Base-by-base conservation (phyloP, 2,797 vertebrate species). In the Sparidentex hasta region DNA sequence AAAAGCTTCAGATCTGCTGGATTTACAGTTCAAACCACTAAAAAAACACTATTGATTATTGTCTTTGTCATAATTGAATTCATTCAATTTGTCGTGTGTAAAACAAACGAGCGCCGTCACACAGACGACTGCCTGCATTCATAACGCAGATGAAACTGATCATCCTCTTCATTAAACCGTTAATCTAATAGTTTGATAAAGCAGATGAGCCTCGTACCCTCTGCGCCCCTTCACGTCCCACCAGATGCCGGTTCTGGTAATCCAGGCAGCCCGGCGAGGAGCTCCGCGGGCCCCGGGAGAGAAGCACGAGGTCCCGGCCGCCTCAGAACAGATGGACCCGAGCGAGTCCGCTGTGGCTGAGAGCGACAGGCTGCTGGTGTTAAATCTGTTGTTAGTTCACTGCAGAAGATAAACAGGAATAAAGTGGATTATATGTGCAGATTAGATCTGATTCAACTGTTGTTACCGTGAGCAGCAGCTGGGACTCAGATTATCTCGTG, bases 241-340 rank as follows among this genome's bases (percentile, higher is more conserved):
- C 87, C 85, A 92, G 85, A 89, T 82, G 84, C 72, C 56, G 52
- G 63, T n/a, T 64, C 61, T 48, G 25, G 25, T 82, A 88, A 82
- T 93, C 90, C 55, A 11, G 43, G 50, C 67, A 82, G 29, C 87
- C 83, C 84, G 52, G 74, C 47, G 54, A 59, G 54, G 82, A 80
- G 83, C 88, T 65, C 76, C 84, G 89, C 29, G 84, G 85, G 11
- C 65, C 65, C 76, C 79, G 21, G 38, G 52, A 76, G 58, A 74
- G 21, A 52, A 4, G 67, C 59, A 7, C 43, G 5, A 76, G 52
- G 78, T 69, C 82, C 78, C 54, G 23, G 72, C 56, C 38, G 5
- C 16, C 66, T 13, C 2, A 16, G 76, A 74, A 25, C 92, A 93
- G 89, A 94, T 91, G 88, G 88, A 84, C 38, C 0, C 41, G 38